Evolutionary conservation across 1,140 invertebrate genomes (phyloP).

Genomic region (Aplysia californica): DNA sequence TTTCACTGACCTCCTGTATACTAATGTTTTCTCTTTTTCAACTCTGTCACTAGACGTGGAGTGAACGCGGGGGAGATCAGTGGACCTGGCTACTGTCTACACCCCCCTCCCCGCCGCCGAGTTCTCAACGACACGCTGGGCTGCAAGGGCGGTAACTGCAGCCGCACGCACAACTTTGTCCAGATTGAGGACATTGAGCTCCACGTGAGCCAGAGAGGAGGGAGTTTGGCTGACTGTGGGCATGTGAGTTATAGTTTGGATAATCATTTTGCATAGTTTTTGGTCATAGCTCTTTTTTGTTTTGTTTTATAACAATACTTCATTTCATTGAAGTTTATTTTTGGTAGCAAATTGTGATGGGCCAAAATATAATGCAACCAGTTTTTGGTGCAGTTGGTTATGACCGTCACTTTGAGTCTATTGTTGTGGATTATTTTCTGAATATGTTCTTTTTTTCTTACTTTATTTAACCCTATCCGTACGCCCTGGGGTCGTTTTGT

Average conservation of each 20-base stretch:
- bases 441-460: too few species aligned
- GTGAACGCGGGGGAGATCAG: slow-evolving; percentile 54
- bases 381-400: too few species aligned
- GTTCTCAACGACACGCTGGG: slow-evolving; percentile 34
- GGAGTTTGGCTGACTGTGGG: slow-evolving; percentile 16
- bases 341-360: too few species aligned
- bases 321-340: too few species aligned
- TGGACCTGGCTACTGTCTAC: slow-evolving; percentile 57
- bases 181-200: slow-evolving; percentile 35
- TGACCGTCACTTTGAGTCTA: too few species aligned
- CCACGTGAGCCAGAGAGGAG: slow-evolving; percentile 16
- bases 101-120: slow-evolving; percentile 29
- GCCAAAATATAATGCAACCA: too few species aligned
- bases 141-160: slow-evolving; percentile 30
- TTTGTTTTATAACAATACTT: too few species aligned
- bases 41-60: slow-evolving; percentile 42
- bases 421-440: too few species aligned
- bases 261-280: neutral
- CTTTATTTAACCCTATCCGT: too few species aligned
- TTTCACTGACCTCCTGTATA: too few species aligned
- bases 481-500: too few species aligned
- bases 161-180: slow-evolving; percentile 25
- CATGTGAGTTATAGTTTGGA: slow-evolving; percentile 20
- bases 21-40: too few species aligned
- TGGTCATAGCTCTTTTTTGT: neutral